Base-by-base conservation (phyloP, 2,797 vertebrate species). In the Tiaroga cobitis region DNA sequence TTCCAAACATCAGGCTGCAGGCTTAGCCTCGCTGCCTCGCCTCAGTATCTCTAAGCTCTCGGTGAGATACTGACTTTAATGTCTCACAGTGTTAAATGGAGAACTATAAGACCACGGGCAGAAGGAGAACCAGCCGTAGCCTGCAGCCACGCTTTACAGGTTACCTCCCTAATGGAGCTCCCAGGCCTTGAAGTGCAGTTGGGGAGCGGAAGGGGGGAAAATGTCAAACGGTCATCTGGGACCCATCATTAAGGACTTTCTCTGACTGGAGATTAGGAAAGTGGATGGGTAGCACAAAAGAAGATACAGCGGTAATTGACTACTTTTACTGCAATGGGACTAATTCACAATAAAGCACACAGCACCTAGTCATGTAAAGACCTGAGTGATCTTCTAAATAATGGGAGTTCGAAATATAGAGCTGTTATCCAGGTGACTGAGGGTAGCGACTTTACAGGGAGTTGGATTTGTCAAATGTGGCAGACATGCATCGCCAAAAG, bases 131-230 rank as follows among this genome's bases (percentile, higher is more conserved):
- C 92, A 92, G 89, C 88, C 88, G 61, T 90, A 91, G 92, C 94
- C 93, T 89, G 88, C 85, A 92, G 94, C 90, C 90, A 88, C 78
- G 84, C 83, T 93, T 90, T 8, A 77, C 93, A 78, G 91, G 89
- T 92, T 93, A 91, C 93, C 92, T 89, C 88, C 95, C 94, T 93
- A 94, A 94, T 94, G 91, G 91, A 88, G 93, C 93, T 94, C 91
- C 91, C 87, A 90, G 93, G 85, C 91, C 91, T 93, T 93, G 90
- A 92, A 94, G 88, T 92, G 88, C 29, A 87, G 80, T 91, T 93
- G 90, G 88, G 89, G 91, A 91, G 84, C 81, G 67, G 26, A 65
- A 89, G 81, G 46, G 39, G 84, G 90, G 85, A 15, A 93, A 93
- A 91, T 91, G 91, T 91, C 88, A 89, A 91, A 92, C 89, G 54